These are phyloP conservation scores for Rhamnusium bicolor DNA, from an alignment of 2,888 invertebrate genomes.

Conservation along the genomic window DNA sequence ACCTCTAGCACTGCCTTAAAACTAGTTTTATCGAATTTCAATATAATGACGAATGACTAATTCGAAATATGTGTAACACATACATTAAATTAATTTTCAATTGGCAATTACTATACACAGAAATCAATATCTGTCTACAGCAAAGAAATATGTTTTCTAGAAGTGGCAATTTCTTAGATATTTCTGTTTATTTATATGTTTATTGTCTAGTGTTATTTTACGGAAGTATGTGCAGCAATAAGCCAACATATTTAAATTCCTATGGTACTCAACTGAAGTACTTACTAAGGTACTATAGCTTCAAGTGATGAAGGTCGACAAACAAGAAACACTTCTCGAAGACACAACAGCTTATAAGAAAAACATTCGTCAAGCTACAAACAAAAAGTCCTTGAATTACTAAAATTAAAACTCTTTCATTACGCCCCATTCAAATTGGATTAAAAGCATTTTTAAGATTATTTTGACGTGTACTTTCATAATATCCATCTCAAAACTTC, in stretches of 20 bases:
- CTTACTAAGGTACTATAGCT: constrained; percentile 18
- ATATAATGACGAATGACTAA: no score
- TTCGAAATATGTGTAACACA: no score
- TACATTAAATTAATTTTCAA: not conserved
- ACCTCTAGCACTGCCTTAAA: not conserved
- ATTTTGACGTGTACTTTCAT: constrained; percentile 17
- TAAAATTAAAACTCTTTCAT: constrained; percentile 23
- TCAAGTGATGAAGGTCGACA: constrained; percentile 27
- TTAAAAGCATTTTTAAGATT: constrained; percentile 27
- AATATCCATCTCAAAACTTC: not conserved
- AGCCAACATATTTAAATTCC: constrained; percentile 23
- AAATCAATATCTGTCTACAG: not conserved
- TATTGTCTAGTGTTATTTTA: constrained; percentile 21
- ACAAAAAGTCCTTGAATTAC: constrained; percentile 23
- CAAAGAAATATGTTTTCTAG: not conserved
- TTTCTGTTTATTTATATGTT: constrained; percentile 12
- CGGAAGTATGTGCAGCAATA: constrained; percentile 18
- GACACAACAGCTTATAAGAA: constrained; percentile 9
- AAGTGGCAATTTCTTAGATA: constrained; percentile 6
- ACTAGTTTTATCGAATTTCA: not conserved
- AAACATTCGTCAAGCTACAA: constrained; percentile 17
- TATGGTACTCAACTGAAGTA: constrained; percentile 19
- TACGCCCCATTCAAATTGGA: constrained; percentile 18
- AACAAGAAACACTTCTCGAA: constrained; percentile 26
- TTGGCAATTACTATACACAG: not conserved